Evolutionary conservation across 2,888 invertebrate genomes (phyloP), one percentile per base, ranked within the genome.

Genomic region (Heliconius aoede): DNA sequence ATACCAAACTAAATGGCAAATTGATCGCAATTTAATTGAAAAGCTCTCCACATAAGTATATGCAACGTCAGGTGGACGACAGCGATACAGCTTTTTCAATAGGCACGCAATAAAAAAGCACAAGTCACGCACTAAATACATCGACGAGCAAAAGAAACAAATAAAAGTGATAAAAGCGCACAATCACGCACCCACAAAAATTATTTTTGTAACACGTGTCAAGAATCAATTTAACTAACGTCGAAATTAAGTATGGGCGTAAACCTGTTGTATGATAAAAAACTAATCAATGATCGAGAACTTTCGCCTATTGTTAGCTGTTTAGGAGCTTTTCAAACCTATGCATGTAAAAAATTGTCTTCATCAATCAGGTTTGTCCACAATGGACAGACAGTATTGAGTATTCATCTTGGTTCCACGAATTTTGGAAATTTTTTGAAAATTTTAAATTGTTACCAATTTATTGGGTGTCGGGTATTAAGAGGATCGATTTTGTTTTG

Each of bases 211-310:
- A 94, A 92, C 94, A 94, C 93, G 94, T 94, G 94, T 94, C 94
- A 93, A 90, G 90, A 91, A 93, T 93, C 92, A 93, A 93, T 93
- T 93, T 90, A 90, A 93, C 90, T 88, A 90, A 91, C 90, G 92
- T 93, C 89, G 92, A 89, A 91, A 93, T 94, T 93, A 94, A 94
- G 93, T 87, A 93, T 93, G 94, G 94, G 94, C 94, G 94, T 94
- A 91, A 90, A 92, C 92, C 88, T 93, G 93, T 92, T 93, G 64
- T 13, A 93, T 84, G 91, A 93, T 92, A 93, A 93, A 94, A 93
- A 94, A 93, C 89, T 93, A 94, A 94, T 94, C 94, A 93, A 94
- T 94, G 94, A 94, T 91, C 93, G 92, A 86, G 87, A 89, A 86
- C 74, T 87, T 86, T 84, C 84, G 84, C 82, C 93, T 84, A 94